phyloP scores from a whole-genome alignment of 1,140 invertebrate species.

The Drosophila funebris region DNA sequence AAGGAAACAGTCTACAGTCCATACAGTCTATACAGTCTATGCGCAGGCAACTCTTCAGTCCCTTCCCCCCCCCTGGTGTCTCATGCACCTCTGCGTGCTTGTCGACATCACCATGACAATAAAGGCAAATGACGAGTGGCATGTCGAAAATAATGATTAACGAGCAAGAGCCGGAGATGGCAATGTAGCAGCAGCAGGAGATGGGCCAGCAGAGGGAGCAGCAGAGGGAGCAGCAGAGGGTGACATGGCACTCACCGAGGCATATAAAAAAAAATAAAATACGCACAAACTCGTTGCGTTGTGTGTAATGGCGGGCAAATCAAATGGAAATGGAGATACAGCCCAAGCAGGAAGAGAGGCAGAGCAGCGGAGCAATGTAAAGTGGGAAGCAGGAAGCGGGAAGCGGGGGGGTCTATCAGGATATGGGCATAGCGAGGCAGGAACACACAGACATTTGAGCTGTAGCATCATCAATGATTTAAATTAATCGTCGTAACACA shows the following conservation, averaged over 20 bases:
- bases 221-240: neutral
- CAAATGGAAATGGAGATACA: slow-evolving; percentile 50
- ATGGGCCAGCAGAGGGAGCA: slow-evolving; percentile 18
- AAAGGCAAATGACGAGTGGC: slow-evolving; percentile 80
- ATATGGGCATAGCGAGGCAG: slow-evolving; percentile 15
- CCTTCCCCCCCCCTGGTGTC: neutral
- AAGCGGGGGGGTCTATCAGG: neutral
- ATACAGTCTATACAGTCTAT: no score
- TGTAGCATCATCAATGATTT: slow-evolving; percentile 79
- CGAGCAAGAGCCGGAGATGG: slow-evolving; percentile 45
- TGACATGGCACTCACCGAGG: slow-evolving; percentile 54
- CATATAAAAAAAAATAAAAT: slow-evolving; percentile 61
- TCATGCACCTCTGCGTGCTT: slow-evolving; percentile 5
- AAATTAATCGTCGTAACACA: slow-evolving; percentile 82
- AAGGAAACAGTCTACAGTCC: slow-evolving; percentile 27
- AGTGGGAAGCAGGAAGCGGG: neutral
- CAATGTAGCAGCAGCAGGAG: slow-evolving; percentile 15
- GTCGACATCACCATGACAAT: slow-evolving; percentile 76
- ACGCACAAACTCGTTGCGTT: slow-evolving; percentile 10
- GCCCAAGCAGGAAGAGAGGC: neutral
- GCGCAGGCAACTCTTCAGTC: neutral
- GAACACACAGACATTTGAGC: slow-evolving; percentile 2
- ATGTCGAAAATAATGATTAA: slow-evolving; percentile 82
- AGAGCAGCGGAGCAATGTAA: no score
- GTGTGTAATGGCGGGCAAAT: slow-evolving; percentile 35